A percentile compares a stretch with the other conserved stretches of the same genome.
phyloP scores from a whole-genome alignment of 1,140 invertebrate species.

The Scylla paramamosain region DNA sequence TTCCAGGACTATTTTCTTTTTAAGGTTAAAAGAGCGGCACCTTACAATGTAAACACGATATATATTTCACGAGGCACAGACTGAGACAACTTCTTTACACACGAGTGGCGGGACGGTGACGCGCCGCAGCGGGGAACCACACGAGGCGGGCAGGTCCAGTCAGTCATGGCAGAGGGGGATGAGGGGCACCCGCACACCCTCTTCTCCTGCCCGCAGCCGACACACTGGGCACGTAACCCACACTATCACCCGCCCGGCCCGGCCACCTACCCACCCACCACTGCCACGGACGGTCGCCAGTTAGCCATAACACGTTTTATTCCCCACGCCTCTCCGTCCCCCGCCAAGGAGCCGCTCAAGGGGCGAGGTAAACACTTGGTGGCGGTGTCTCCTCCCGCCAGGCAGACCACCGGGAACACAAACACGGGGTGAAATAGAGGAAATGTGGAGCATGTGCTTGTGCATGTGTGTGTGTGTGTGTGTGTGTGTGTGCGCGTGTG shows the following conservation, averaged over 20 bases:
- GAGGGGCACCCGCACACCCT: not conserved
- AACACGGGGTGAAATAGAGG: not conserved
- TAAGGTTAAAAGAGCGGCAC: not conserved
- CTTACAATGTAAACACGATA: not conserved
- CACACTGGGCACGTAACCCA: conserved; percentile 10
- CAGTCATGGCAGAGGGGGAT: not conserved
- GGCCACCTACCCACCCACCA: not conserved
- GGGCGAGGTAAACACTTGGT: not conserved
- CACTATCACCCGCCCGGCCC: not conserved
- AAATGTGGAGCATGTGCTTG: not conserved
- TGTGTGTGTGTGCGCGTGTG: too few relatives aligned
- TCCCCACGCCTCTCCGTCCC: not conserved
- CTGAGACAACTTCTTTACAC: too few relatives aligned
- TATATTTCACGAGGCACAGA: not conserved
- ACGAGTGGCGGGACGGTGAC: not conserved
- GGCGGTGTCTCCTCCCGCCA: not conserved
- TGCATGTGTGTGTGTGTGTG: not conserved
- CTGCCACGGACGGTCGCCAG: conserved; percentile 5
- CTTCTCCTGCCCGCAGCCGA: not conserved
- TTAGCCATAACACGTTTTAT: conserved; percentile 14
- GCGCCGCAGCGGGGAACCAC: not conserved
- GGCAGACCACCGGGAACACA: not conserved
- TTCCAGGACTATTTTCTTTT: not conserved
- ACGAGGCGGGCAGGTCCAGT: not conserved
- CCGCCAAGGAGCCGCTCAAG: not conserved